These are phyloP conservation scores for Dunckerocampus dactyliophorus DNA, from an alignment of 2,113 vertebrate genomes.

Conservation along the genomic window DNA sequence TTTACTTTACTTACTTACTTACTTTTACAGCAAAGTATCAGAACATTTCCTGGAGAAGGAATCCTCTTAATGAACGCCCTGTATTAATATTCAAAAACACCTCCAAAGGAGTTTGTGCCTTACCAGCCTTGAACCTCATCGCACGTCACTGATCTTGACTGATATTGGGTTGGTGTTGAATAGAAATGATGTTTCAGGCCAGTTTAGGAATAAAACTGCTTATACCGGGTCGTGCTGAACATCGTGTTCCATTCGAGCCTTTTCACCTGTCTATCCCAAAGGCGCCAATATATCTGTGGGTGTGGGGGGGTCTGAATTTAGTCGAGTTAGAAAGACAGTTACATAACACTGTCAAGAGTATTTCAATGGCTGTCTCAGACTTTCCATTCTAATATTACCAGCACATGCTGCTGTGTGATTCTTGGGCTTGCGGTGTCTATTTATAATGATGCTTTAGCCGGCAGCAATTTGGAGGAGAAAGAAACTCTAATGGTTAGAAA, in stretches of 20 bases:
- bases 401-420: conserved; percentile 64
- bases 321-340: conserved; percentile 64
- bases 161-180: not conserved
- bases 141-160: too few relatives aligned
- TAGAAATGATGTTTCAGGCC: not conserved
- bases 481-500: conserved; percentile 19
- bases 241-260: conserved; percentile 21
- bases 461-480: conserved; percentile 40
- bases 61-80: too few relatives aligned
- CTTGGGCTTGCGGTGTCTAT: conserved; percentile 60
- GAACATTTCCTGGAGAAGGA: too few relatives aligned
- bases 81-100: too few relatives aligned
- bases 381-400: conserved; percentile 76
- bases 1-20: too few relatives aligned
- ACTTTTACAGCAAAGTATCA: too few relatives aligned
- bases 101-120: too few relatives aligned
- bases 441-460: conserved; percentile 56
- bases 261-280: conserved; percentile 41
- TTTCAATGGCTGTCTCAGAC: conserved; percentile 69
- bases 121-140: too few relatives aligned
- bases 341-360: conserved; percentile 60
- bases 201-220: not conserved
- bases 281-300: conserved; percentile 56
- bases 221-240: not conserved
- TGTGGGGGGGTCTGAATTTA: conserved; percentile 45